Conservation (phyloP, 2,888 invertebrate species). For the Carabus problematicus region DNA sequence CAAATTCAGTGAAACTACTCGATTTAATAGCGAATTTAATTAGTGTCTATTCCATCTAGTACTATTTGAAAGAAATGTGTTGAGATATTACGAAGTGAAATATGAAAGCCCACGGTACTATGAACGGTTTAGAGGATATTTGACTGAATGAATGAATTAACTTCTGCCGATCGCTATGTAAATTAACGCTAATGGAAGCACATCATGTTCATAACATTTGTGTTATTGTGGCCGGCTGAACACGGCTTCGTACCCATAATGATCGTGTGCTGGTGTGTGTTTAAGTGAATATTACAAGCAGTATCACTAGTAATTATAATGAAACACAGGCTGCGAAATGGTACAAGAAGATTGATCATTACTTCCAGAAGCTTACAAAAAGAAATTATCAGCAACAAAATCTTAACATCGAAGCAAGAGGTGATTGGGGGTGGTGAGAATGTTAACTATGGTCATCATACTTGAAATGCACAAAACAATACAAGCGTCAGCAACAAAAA, state of each 20-base stretch:
- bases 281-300: no score
- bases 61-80: not conserved
- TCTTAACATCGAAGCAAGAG: conserved; percentile 26
- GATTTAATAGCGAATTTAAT: no score
- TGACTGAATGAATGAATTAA: not conserved
- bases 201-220: conserved; percentile 7
- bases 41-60: not conserved
- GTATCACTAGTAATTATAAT: no score
- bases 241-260: no score
- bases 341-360: not conserved
- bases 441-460: conserved; percentile 30
- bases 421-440: conserved; percentile 18
- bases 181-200: conserved; percentile 36
- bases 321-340: conserved; percentile 14
- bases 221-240: conserved; percentile 6
- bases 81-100: not conserved
- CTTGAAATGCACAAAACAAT: conserved; percentile 24
- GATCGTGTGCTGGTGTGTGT: no score
- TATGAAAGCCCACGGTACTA: not conserved
- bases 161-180: not conserved
- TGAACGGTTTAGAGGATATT: not conserved
- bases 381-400: conserved; percentile 29
- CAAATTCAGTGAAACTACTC: no score
- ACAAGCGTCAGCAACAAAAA: conserved; percentile 32
- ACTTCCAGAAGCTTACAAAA: conserved; percentile 22